Evolutionary conservation across 2,797 vertebrate species (phyloP), one percentile per base, ranked within the genome.

Genomic region (Aphelocoma californica): DNA sequence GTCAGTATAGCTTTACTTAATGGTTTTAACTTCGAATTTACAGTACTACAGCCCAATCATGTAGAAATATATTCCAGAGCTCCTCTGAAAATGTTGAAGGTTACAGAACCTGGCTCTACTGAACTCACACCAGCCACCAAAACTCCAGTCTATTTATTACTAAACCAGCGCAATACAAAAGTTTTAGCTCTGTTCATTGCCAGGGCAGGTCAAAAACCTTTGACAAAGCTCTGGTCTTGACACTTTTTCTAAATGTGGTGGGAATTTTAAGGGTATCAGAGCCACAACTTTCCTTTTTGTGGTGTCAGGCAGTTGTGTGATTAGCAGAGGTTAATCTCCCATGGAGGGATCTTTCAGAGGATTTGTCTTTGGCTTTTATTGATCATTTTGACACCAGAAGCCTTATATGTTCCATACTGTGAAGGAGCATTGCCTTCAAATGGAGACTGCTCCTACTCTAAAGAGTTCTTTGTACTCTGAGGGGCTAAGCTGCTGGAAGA

Each of bases 171-270:
- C 42, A 81, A 8, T 12, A 48, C 34, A 18, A 9, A 65, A 29
- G 21, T 54, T 80, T 21, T 66, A 57, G 29, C 6, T 2, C 29
- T 26, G 26, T 65, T 71, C 12, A 3, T 53, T 71, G 29, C 66
- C 20, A 26, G 54, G 31, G 19, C 7, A 81, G 18, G 9, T 81
- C 24, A 56, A 36, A 70, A 44, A 26, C 15, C 16, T 51, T 53
- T 23, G 23, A 45, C 17, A 26, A 65, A 78, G 32, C 4, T 61
- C 18, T 28, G 14, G 7, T 66, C 48, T 83, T 65, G 10, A 57
- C 14, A 6, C 6, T 75, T 51, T 29, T 42, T 67, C 57, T 70
- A 36, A 81, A 54, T 0, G 0, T 48, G 1, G 25, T 25, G n/a
- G 2, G 8, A 17, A 9, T 47, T 72, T 85, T 67, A 61, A 67